Evolutionary conservation across 2,113 vertebrate genomes (phyloP), one percentile per base, ranked within the genome.

Genomic region (Oreochromis spilurus): DNA sequence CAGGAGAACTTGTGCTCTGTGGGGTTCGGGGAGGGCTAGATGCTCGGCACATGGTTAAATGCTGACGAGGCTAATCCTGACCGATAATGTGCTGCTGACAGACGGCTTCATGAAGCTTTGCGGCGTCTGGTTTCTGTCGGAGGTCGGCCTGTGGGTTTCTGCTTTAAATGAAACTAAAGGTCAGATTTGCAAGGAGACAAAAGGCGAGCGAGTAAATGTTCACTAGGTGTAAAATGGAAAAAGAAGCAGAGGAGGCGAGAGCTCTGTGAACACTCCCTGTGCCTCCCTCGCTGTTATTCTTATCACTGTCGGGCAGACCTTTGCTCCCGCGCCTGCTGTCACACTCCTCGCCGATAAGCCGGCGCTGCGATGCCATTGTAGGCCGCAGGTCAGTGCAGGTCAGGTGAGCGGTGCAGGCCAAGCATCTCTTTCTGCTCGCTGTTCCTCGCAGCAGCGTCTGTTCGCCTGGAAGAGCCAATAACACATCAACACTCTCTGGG

Each of bases 291-390:
- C 48, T 78, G 55, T 53, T 67, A 19, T 14, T 45, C 93, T 93
- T 94, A 94, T 95, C 93, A 87, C 88, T 14, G 38, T 21, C 29
- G 0, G 43, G 77, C 94, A 94, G 92, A 87, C 82, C 89, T 90
- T 88, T 91, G 81, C 84, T 93, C 85, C 87, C 67, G 62, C 13
- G 34, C 79, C 84, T 26, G 48, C 86, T 79, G 87, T 85, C 84
- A 88, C 72, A 67, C 58, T 26, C 83, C 24, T 54, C 60, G 85
- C 86, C 83, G 85, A 92, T 92, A 88, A 91, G 87, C 79, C 38
- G 72, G 53, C 82, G 84, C 65, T 26, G 26, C 29, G 26, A 45
- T 60, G 58, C 91, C 81, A 82, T 77, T 81, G 82, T 36, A 10
- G 50, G 75, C 88, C 13, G 52, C 8, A 26, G 89, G 82, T 92